A percentile compares a stretch with the other conserved stretches of the same genome.
phyloP scores from a whole-genome alignment of 2,113 vertebrate species.

The Stictonetta naevosa region DNA sequence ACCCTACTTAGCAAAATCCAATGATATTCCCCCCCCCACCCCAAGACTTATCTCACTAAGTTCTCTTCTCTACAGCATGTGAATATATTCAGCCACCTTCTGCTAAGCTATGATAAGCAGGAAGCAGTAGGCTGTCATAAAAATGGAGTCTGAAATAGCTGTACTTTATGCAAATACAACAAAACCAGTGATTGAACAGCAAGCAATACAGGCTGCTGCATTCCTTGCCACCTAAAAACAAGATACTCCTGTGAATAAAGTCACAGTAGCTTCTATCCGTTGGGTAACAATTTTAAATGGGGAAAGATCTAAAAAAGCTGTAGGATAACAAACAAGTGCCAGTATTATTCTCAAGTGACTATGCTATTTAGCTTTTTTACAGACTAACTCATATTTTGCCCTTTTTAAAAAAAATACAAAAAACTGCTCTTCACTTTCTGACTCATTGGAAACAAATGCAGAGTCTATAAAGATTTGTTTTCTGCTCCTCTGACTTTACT shows the following conservation, averaged over 20 bases:
- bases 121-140: constrained; percentile 59
- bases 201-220: constrained; percentile 9
- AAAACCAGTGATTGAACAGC: not conserved
- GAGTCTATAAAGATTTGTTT: constrained; percentile 19
- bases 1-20: constrained; percentile 28
- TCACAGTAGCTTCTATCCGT: not conserved
- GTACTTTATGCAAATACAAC: constrained; percentile 53
- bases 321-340: constrained; percentile 10
- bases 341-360: constrained; percentile 9
- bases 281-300: not conserved
- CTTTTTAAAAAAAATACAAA: no score
- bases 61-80: constrained; percentile 26
- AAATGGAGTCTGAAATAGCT: constrained; percentile 59
- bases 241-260: not conserved
- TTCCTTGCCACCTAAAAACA: not conserved
- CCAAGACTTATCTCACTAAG: not conserved
- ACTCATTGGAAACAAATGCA: constrained; percentile 38
- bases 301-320: constrained; percentile 11
- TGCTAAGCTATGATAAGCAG: constrained; percentile 65
- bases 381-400: constrained; percentile 2
- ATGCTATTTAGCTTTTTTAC: not conserved
- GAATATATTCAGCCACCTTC: constrained; percentile 57
- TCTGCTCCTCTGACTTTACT: constrained; percentile 13
- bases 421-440: constrained; percentile 24
- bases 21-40: not conserved